Base-by-base conservation (phyloP, 2,888 invertebrate genomes). In the Iselma pallidipennis region DNA sequence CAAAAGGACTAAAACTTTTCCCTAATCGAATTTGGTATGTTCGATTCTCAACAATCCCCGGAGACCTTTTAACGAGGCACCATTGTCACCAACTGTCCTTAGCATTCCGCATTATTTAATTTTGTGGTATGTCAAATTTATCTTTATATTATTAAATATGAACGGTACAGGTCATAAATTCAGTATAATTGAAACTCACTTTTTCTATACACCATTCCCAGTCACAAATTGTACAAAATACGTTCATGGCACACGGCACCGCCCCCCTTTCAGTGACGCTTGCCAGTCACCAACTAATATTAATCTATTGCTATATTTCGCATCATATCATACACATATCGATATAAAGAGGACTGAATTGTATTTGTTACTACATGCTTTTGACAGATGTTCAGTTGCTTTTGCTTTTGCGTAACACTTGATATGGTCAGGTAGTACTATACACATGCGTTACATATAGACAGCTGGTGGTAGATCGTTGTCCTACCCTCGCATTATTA, bases 61-160 rank as follows among this genome's bases (percentile, higher is more conserved):
- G 53, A 57, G 61, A 57, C 42, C 33, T 16, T 59, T 59, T 73
- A 74, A 73, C 72, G 69, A 72, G n/a, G 67, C 50, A 28, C 65
- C 56, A 74, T 74, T 74, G 73, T 74, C 66, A 60, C 55, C 73
- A 71, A 72, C 70, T 72, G 73, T 60, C 71, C 69, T 61, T 50
- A 53, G 60, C 63, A 68, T 72, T 73, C 63, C 69, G 71, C 69
- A 65, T 71, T 74, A 74, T 75, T 75, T 73, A 74, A 74, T 74
- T 74, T 71, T 74, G 74, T 67, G 74, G 74, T 66, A 64, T 71
- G 71, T 71, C 72, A 65, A 72, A 73, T 73, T 59, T 63, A 66
- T 70, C 71, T 72, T 72, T n/a, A n/a, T n/a, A n/a, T n/a, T n/a
- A n/a, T n/a, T n/a, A n/a, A n/a, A n/a, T n/a, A n/a, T n/a, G n/a